Percentiles rank a stretch among this genome's conserved stretches.
phyloP scores from a whole-genome alignment of 2,113 vertebrate genomes.

The Coptodon bakossiorum region DNA sequence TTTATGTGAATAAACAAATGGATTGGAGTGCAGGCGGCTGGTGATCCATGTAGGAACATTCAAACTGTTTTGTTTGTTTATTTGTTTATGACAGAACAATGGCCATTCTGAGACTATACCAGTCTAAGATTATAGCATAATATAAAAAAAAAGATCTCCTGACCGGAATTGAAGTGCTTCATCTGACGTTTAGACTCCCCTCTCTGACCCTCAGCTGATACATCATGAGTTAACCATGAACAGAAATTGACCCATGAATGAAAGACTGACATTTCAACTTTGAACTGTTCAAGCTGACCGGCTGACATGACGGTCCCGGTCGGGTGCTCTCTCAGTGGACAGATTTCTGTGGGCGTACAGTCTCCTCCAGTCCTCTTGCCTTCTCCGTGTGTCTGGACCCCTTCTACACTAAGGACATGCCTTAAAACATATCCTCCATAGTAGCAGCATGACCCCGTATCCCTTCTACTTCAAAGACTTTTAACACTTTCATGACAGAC shows the following conservation, averaged over 20 bases:
- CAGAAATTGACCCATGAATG: background rate
- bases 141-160: background rate
- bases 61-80: background rate
- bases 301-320: background rate
- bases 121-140: background rate
- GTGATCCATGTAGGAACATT: background rate
- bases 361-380: conserved; percentile 31
- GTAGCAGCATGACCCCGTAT: background rate
- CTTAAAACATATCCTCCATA: conserved; percentile 46
- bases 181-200: background rate
- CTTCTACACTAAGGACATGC: conserved; percentile 47
- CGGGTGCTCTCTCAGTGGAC: conserved; percentile 2
- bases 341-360: conserved; percentile 1
- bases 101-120: background rate
- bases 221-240: background rate
- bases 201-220: background rate
- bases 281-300: background rate
- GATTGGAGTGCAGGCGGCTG: background rate
- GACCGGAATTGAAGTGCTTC: conserved; percentile 2
- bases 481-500: conserved; percentile 10
- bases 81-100: background rate
- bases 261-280: background rate
- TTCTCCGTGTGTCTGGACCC: conserved; percentile 54
- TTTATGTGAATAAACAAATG: background rate
- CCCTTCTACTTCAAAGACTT: background rate